phyloP scores from a whole-genome alignment of 2,797 vertebrate species.

The Triplophysa bombifrons region DNA sequence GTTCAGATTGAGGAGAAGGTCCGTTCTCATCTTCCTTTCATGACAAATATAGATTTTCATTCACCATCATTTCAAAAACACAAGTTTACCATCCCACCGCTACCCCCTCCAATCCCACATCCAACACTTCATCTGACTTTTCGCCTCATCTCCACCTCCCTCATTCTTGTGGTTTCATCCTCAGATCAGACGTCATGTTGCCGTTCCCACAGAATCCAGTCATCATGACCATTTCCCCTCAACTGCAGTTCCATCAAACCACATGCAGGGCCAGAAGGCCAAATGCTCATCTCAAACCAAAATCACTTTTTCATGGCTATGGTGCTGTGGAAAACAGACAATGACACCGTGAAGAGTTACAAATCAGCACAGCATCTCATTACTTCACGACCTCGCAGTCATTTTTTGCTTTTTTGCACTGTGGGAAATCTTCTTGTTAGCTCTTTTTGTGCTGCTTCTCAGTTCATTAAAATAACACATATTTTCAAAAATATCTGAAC shows the following conservation, averaged over 20 bases:
- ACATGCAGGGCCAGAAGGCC: slow-evolving; percentile 11
- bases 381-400: not conserved
- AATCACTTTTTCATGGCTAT: slow-evolving; percentile 9
- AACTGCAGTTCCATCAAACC: slow-evolving; percentile 23
- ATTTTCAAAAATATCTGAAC: slow-evolving; percentile 3
- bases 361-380: not conserved
- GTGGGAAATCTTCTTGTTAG: not conserved
- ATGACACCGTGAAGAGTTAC: slow-evolving; percentile 17
- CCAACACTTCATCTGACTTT: slow-evolving; percentile 4
- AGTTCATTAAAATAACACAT: not conserved
- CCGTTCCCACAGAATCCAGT: slow-evolving; percentile 19
- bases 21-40: not conserved
- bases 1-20: not conserved
- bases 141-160: slow-evolving; percentile 1
- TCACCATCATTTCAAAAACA: not conserved
- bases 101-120: not conserved
- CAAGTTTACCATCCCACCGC: slow-evolving; percentile 9
- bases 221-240: slow-evolving; percentile 27
- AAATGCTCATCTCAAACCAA: slow-evolving; percentile 33
- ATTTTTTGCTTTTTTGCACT: not conserved
- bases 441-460: not conserved
- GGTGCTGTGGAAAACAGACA: slow-evolving; percentile 3
- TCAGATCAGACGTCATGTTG: slow-evolving; percentile 14
- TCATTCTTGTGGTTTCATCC: slow-evolving; percentile 31
- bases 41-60: not conserved